Evolutionary conservation across 2,113 vertebrate species (phyloP), one percentile per base, ranked within the genome.

Genomic region (Trinectes maculatus): DNA sequence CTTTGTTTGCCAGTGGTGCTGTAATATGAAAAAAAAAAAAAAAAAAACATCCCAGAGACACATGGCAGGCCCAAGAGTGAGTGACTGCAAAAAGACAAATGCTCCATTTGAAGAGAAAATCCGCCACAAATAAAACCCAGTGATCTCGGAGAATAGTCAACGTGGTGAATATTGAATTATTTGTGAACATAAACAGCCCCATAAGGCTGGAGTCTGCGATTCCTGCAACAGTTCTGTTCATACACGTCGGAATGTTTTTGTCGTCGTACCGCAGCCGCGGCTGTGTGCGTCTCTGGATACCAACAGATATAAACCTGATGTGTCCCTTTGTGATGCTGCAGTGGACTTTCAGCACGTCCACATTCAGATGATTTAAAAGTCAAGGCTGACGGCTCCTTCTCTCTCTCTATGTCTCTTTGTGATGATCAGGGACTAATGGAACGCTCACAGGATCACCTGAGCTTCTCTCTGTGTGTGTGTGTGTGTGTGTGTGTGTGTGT

Each of bases 181-280:
- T 77, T 82, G 79, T 63, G 58, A 77, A 77, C 63, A 74, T 68
- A 83, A 77, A 80, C 57, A 83, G 49, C 70, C 71, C 73, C 79
- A 54, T 31, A 49, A 44, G 66, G 44, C 71, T 42, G 0, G 3
- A 53, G 40, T 37, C 25, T 65, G 64, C n/a, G 52, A 66, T 56
- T 67, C 79, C 63, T 67, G 46, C 42, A 70, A 72, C 40, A 48
- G 54, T 48, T 77, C 56, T 28, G 21, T 55, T 58, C 31, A 24
- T 46, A 59, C 42, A 24, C 43, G 21, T 21, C 33, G 16, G 29
- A 68, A 34, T 39, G 13, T 8, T n/a, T 42, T 44, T 29, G 59
- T 58, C 1, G n/a, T n/a, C n/a, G n/a, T n/a, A n/a, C n/a, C n/a
- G n/a, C n/a, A n/a, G n/a, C 12, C 2, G 15, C 18, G 21, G 4